These are phyloP conservation scores for Dryobota labecula DNA, from an alignment of 2,888 invertebrate species.

Conservation along the genomic window DNA sequence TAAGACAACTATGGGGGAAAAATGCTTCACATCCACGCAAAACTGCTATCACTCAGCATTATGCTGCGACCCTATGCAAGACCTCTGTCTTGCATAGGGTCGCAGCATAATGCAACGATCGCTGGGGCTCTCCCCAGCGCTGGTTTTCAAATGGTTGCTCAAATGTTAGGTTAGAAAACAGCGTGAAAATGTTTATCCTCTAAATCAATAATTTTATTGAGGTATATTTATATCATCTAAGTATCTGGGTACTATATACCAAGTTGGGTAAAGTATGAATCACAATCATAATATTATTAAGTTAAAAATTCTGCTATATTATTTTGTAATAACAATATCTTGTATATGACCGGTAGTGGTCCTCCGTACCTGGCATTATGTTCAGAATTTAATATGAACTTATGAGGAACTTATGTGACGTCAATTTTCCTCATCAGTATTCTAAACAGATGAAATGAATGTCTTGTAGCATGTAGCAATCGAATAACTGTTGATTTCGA, in stretches of 20 bases:
- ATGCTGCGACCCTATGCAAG: no score
- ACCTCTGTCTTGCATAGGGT: no score
- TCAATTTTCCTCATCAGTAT: constrained; percentile 3
- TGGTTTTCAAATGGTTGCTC: no score
- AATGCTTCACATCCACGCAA: no score
- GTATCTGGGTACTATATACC: background rate
- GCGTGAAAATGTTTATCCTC: no score
- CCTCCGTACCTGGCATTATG: background rate
- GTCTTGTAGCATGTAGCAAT: no score
- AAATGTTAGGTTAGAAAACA: no score
- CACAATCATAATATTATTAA: no score
- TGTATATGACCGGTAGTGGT: constrained; percentile 21
- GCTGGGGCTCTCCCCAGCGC: no score
- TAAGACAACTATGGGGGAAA: no score
- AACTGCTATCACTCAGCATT: no score
- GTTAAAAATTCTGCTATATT: background rate
- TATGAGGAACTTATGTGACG: constrained; percentile 17
- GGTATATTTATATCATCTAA: background rate
- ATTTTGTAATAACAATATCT: background rate
- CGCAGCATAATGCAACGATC: no score
- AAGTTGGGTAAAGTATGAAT: background rate
- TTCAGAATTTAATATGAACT: constrained; percentile 10
- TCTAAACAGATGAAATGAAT: background rate
- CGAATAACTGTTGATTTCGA: background rate
- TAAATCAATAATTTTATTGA: background rate